Conservation (phyloP, 2,888 invertebrate species). For the Melangyna quadrimaculata region DNA sequence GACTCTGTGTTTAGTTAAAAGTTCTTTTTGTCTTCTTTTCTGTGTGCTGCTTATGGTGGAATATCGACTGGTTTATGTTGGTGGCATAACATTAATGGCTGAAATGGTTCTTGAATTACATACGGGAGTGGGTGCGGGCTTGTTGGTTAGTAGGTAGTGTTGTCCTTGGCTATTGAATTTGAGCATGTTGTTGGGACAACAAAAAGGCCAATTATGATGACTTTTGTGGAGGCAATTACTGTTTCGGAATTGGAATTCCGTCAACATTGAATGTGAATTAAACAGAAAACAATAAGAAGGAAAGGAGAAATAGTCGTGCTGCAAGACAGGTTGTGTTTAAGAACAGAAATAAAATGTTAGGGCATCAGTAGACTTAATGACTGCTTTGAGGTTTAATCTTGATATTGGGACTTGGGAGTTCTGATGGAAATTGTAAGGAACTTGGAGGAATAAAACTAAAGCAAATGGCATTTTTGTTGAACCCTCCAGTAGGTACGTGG, state of each 20-base stretch:
- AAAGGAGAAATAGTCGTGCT: neutral
- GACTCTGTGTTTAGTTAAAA: conserved; percentile 11
- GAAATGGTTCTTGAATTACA: neutral
- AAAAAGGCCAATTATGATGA: conserved; percentile 57
- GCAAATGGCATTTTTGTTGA: too few species aligned
- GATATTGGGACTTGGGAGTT: neutral
- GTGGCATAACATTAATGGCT: neutral
- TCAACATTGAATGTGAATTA: conserved; percentile 32
- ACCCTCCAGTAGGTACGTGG: too few species aligned
- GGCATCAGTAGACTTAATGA: neutral
- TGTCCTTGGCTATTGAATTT: conserved; percentile 63
- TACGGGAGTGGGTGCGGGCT: conserved; percentile 69
- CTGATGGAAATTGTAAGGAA: neutral
- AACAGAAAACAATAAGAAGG: neutral
- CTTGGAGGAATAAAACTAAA: too few species aligned
- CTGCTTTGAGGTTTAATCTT: conserved; percentile 6
- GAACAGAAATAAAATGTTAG: neutral
- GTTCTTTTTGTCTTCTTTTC: neutral
- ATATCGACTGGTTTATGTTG: neutral
- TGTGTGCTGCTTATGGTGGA: neutral
- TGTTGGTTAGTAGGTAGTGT: conserved; percentile 41
- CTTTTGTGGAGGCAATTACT: conserved; percentile 63
- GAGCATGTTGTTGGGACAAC: conserved; percentile 20
- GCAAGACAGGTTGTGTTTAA: conserved; percentile 52
- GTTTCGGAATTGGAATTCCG: conserved; percentile 50